phyloP scores from a whole-genome alignment of 2,113 vertebrate genomes.

The Ardeotis arabs region DNA sequence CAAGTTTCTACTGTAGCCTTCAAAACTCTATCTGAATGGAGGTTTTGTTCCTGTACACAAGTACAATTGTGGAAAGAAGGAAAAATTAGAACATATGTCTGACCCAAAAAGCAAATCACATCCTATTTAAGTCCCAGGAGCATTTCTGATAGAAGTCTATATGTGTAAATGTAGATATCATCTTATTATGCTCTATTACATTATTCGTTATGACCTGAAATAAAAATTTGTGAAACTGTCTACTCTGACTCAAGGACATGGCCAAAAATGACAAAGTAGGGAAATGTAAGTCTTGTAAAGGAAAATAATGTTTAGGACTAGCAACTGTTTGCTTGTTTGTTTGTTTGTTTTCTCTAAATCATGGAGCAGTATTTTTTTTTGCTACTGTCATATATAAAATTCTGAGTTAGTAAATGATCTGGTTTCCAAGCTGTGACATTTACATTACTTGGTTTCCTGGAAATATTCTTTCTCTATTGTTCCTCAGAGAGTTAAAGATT shows the following conservation, averaged over 20 bases:
- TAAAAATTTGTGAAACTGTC: not conserved
- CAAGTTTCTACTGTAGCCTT: not conserved
- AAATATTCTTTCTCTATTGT: not conserved
- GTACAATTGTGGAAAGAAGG: not conserved
- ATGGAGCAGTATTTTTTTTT: not conserved
- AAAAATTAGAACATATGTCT: not conserved
- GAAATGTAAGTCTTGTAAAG: not conserved
- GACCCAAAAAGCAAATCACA: not conserved
- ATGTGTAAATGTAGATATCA: not conserved
- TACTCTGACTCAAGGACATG: not conserved
- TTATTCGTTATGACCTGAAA: not conserved
- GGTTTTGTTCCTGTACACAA: rapidly evolving
- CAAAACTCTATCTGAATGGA: not conserved
- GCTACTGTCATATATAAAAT: not conserved
- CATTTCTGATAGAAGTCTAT: not conserved
- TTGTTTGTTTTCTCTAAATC: not conserved
- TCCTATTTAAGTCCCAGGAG: not conserved
- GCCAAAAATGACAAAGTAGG: not conserved
- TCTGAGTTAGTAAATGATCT: not conserved
- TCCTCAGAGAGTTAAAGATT: not conserved
- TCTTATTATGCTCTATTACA: not conserved
- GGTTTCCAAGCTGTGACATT: not conserved
- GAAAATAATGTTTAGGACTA: not conserved
- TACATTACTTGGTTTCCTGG: not conserved
- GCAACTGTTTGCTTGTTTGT: not conserved